Percentiles rank a stretch among this genome's conserved stretches.
phyloP scores from a whole-genome alignment of 2,888 invertebrate species.

The Sympetrum striolatum region DNA sequence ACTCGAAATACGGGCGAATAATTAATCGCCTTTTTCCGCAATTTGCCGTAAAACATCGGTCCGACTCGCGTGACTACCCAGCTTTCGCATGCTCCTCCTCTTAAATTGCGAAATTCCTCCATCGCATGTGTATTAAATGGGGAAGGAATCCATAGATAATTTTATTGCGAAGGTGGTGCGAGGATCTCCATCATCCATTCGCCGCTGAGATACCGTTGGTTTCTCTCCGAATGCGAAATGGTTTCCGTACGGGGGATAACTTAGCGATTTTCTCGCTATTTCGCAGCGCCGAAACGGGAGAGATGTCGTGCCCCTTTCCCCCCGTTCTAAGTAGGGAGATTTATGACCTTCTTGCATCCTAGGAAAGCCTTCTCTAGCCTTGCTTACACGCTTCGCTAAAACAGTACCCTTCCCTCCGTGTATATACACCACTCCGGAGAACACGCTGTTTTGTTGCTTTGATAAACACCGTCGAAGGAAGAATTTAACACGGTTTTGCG shows the following conservation, averaged over 20 bases:
- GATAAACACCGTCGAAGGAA: background rate
- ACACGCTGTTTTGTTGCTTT: background rate
- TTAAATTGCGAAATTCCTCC: background rate
- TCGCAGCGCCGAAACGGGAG: background rate
- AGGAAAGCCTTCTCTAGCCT: background rate
- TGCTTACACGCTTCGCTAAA: constrained; percentile 22
- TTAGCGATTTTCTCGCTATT: constrained; percentile 21
- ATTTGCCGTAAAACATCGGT: background rate
- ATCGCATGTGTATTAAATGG: background rate
- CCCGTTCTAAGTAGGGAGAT: background rate
- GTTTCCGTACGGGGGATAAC: constrained; percentile 25
- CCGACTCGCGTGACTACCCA: background rate
- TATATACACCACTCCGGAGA: background rate
- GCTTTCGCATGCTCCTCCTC: background rate
- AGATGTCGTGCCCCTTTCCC: background rate
- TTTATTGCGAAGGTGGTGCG: background rate
- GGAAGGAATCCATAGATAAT: background rate
- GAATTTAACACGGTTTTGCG: background rate
- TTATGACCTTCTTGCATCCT: background rate
- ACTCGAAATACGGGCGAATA: background rate
- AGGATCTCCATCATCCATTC: background rate
- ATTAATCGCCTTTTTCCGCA: background rate
- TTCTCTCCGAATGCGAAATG: constrained; percentile 4
- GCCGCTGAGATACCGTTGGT: background rate
- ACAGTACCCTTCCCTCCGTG: background rate